A percentile compares a stretch with the other conserved stretches of the same genome.
Conservation (phyloP, 2,797 vertebrate genomes). For the Crocidura indochinensis region DNA sequence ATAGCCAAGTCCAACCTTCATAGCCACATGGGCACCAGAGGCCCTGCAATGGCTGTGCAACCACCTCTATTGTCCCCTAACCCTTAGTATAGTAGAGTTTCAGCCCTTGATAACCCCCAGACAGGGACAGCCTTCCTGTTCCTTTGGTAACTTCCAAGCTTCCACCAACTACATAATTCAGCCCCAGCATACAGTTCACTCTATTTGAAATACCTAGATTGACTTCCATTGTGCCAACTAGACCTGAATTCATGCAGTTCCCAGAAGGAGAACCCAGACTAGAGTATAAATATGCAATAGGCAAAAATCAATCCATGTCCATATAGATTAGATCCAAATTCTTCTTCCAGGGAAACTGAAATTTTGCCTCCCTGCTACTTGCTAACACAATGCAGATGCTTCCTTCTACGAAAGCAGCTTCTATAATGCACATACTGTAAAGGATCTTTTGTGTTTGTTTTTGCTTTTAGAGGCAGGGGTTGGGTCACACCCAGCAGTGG, state of each 20-base stretch:
- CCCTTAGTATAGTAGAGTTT: too few relatives aligned
- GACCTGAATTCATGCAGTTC: neutral
- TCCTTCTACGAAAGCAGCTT: neutral
- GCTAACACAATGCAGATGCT: too few relatives aligned
- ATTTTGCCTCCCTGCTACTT: neutral
- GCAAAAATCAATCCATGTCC: neutral
- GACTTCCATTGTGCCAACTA: neutral
- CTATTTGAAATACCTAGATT: neutral
- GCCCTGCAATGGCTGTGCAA: neutral
- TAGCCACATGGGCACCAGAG: neutral
- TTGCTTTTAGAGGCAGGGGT: too few relatives aligned
- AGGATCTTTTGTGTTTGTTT: neutral
- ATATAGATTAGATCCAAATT: neutral
- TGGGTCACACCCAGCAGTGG: too few relatives aligned
- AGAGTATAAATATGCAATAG: neutral
- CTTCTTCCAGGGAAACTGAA: neutral
- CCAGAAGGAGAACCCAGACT: neutral
- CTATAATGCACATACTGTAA: accelerated
- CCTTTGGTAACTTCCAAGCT: too few relatives aligned
- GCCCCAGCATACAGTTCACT: neutral
- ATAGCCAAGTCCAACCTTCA: too few relatives aligned
- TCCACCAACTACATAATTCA: neutral
- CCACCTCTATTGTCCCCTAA: neutral
- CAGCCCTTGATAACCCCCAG: neutral
- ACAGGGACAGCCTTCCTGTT: accelerated